Base-by-base conservation (phyloP, 2,797 vertebrate genomes). In the Melanotaenia boesemani region DNA sequence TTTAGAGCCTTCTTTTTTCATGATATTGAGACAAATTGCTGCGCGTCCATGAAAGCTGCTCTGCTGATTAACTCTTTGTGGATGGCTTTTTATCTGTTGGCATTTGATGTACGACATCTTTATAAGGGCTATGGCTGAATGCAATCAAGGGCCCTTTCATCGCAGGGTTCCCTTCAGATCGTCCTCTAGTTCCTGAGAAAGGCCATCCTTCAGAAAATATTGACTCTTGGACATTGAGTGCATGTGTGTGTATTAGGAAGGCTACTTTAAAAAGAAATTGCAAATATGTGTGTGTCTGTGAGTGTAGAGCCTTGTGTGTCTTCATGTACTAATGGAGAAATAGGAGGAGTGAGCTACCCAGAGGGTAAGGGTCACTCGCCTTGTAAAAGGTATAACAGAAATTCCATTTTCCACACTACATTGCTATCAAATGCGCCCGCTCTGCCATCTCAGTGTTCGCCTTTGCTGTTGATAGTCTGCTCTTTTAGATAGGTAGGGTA, bases 101-200 rank as follows among this genome's bases (percentile, higher is more conserved):
- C 81, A 86, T 94, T 94, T 95, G 95, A 96, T 95, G 93, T 94
- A 95, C 86, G 91, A 92, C 91, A 89, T 94, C 92, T 94, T 94
- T 93, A 92, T 92, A 87, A 92, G 88, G 87, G 83, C 81, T 85
- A 78, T 78, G 90, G 93, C 95, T 91, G 91, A 95, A 95, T 85
- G 92, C 94, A 95, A 94, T 95, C 93, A 94, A 91, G 63, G 92
- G 82, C 87, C 86, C 89, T 95, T 94, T 94, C 93, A 93, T 92
- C 89, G 90, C 87, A 67, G 79, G 83, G 79, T 34, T 78, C 84
- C 82, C 74, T 70, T 84, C 81, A 90, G 92, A 95, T 94, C 93
- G 92, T 91, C 86, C 93, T 86, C 86, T 82, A 68, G 82, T 88
- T 93, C 93, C 91, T 83, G 9, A 59, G 91, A 93, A 91, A 93